Evolutionary conservation across 2,888 invertebrate genomes (phyloP), one percentile per base, ranked within the genome.

Genomic region (Hoplodrina ambigua): DNA sequence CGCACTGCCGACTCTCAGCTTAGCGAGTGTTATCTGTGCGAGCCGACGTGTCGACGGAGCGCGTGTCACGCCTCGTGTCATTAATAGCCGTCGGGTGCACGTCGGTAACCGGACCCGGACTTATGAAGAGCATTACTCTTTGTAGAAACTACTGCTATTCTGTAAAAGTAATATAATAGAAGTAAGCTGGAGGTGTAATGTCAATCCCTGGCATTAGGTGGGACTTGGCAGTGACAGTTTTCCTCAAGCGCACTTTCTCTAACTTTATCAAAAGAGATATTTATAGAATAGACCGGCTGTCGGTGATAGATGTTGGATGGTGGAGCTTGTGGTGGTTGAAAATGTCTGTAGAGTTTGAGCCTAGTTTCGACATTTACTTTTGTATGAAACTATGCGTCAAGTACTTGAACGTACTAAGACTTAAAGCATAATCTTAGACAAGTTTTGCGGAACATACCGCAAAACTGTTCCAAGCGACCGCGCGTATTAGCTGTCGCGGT

Each of bases 111-210:
- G 60, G 56, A 85, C 63, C 62, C 67, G 44, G 68, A 63, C 72
- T 81, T 77, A 85, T 78, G 76, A 83, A 78, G 77, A 81, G 62
- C 78, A 77, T 85, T 81, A 73, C 20, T 19, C 64, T 65, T 60
- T 30, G 57, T 46, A 67, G 56, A 58, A 64, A 53, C 63, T 61
- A 30, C 20, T 44, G 15, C 44, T 10, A 44, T 44, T 44, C 46
- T 46, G 46, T 46, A 17, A 15, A 13, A 46, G 20, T 30, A 19
- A 13, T 41, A 13, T 13, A 41, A 13, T 41, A 13, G 41, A 41
- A 41, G 3, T 13, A 11, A 41, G 11, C 41, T 41, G 11, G 41
- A 41, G 41, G 41, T 41, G 41, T 41, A 41, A 11, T 41, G 41
- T 8, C 11, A 41, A 13, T 33, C 33, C 33, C 7, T 13, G 41